Conservation (phyloP, 1,140 invertebrate genomes). For the Procambarus clarkii region DNA sequence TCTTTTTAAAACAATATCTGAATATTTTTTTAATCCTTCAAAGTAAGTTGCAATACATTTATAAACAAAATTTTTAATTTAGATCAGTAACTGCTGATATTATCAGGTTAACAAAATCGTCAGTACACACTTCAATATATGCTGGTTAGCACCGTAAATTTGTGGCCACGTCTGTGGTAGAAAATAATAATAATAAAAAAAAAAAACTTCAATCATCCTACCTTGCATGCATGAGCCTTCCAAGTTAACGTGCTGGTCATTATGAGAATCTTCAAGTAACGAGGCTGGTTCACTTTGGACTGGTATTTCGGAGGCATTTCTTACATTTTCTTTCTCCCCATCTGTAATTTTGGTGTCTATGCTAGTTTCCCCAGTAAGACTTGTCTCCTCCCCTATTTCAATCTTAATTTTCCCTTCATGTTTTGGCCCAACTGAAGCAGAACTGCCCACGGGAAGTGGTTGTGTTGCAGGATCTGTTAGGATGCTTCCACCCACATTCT, state of each 20-base stretch:
- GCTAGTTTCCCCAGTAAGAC: neutral
- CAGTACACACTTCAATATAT: neutral
- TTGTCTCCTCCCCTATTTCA: neutral
- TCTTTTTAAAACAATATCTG: no score
- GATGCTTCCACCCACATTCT: neutral
- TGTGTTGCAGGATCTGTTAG: neutral
- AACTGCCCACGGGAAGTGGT: neutral
- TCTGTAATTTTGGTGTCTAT: neutral
- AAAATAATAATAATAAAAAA: no score
- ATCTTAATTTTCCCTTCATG: neutral
- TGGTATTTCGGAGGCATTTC: neutral
- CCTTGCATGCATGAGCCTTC: conserved; percentile 24
- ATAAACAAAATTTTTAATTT: no score
- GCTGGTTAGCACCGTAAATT: no score
- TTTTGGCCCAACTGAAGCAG: neutral
- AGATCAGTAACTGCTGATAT: neutral
- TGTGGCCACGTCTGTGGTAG: no score
- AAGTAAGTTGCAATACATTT: no score
- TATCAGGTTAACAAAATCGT: neutral
- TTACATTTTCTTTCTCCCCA: conserved; percentile 10
- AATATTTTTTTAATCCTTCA: no score
- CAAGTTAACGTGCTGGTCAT: conserved; percentile 9
- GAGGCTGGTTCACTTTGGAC: neutral
- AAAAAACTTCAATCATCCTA: neutral
- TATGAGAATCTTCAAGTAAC: neutral